Base-by-base conservation (phyloP, 2,113 vertebrate genomes). In the Mormyrus lacerda region DNA sequence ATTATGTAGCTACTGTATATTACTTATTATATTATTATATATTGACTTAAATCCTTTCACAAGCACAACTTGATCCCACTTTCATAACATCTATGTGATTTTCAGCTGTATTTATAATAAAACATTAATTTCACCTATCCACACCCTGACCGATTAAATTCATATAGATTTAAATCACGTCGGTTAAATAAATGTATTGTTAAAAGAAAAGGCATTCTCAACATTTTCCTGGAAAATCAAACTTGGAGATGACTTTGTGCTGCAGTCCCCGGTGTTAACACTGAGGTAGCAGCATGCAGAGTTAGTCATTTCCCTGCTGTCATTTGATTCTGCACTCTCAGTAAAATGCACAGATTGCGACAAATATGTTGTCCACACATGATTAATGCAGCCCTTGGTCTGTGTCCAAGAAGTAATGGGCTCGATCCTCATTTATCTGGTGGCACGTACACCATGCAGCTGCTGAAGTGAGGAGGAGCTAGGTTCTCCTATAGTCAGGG, bases 301-400 rank as follows among this genome's bases (percentile, higher is more conserved):
- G 44, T 53, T 87, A 53, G 48, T 87, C 85, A 87, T 87, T 87
- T 87, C 47, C 85, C 44, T n/a, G 48, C 85, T 53, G 48, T 87
- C 85, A 55, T 87, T 87, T 31, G n/a, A 53, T 87, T 53, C 85
- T 87, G 85, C 85, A 19, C 85, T 53, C 85, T 87, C 85, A 87
- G 48, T 87, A 53, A 87, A 87, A 87, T 55, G 85, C 85, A 87
- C 85, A 87, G 85, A 87, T 51, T 87, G 85, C 85, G 13, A 53
- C 85, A 87, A 87, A 87, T 87, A 87, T 87, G 85, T 87, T 53
- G 47, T 87, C 85, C 27, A 53, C 85, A 35, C 85, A 87, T 53
- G 85, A 87, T 87, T 87, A 53, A 87, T 87, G 50, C 50, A 35
- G 85, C 85, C 85, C 50, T 47, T 13, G 50, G 50, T 87, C 85